Conservation (phyloP, 2,113 vertebrate species). For the Phodopus roborovskii region DNA sequence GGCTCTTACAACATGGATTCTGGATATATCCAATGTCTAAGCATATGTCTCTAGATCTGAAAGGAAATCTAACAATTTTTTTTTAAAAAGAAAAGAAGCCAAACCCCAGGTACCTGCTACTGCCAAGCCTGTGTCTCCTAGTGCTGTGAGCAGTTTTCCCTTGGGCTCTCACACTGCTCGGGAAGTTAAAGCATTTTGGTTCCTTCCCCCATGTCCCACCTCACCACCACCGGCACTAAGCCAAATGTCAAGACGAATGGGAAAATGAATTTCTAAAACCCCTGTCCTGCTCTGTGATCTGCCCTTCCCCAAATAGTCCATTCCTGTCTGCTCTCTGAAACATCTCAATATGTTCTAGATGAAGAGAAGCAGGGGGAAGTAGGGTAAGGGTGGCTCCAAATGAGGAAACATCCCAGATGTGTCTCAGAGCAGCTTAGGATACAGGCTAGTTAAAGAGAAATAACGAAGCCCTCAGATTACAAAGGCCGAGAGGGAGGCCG, state of each 20-base stretch:
- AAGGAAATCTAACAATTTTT: constrained; percentile 16
- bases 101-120: background rate
- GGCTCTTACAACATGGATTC: background rate
- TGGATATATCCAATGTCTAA: background rate
- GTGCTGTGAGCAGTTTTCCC: background rate
- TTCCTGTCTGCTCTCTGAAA: constrained; percentile 26
- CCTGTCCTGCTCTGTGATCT: background rate
- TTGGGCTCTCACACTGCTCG: accelerated
- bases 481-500: accelerated
- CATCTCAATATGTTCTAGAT: background rate
- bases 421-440: background rate
- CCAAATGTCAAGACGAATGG: background rate
- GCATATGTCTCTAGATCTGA: constrained; percentile 6
- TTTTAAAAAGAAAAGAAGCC: background rate
- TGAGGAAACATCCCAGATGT: background rate
- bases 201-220: background rate
- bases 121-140: background rate
- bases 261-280: background rate
- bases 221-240: background rate
- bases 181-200: background rate
- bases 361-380: constrained; percentile 22
- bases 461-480: background rate
- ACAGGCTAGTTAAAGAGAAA: background rate
- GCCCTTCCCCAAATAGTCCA: background rate
- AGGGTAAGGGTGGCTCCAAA: background rate